A percentile compares a stretch with the other conserved stretches of the same genome.
Evolutionary conservation across 1,140 invertebrate species (phyloP).

Genomic region (Halyomorpha halys): DNA sequence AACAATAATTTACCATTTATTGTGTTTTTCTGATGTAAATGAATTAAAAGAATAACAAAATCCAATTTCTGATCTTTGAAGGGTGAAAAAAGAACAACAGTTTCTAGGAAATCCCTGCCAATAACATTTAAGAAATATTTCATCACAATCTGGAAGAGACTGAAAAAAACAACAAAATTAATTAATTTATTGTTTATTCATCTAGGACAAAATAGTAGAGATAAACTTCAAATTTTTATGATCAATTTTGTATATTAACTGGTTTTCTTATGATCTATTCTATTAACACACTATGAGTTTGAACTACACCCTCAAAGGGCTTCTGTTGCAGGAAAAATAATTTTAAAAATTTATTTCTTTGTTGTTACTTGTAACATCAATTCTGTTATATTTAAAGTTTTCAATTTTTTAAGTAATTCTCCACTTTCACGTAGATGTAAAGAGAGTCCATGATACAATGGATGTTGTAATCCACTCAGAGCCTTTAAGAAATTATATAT

Average conservation of each 20-base stretch:
- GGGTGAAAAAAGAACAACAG: constrained; percentile 32
- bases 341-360: background rate
- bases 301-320: too few species aligned
- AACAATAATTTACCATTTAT: constrained; percentile 26
- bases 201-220: too few species aligned
- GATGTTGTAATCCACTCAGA: background rate
- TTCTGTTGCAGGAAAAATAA: background rate
- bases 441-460: background rate
- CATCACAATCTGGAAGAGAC: constrained; percentile 32
- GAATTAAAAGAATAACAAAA: constrained; percentile 36
- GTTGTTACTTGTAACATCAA: constrained; percentile 32
- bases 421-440: background rate
- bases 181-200: too few species aligned
- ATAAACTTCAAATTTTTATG: background rate
- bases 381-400: constrained; percentile 30
- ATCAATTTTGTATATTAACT: background rate
- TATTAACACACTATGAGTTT: too few species aligned
- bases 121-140: constrained; percentile 32
- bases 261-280: background rate
- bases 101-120: constrained; percentile 33
- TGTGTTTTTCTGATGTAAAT: constrained; percentile 28
- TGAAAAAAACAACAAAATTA: too few species aligned
- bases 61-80: constrained; percentile 34
- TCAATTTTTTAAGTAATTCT: background rate
- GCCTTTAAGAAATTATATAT: background rate